Base-by-base conservation (phyloP, 2,797 vertebrate genomes). In the Gephyroberyx darwinii region DNA sequence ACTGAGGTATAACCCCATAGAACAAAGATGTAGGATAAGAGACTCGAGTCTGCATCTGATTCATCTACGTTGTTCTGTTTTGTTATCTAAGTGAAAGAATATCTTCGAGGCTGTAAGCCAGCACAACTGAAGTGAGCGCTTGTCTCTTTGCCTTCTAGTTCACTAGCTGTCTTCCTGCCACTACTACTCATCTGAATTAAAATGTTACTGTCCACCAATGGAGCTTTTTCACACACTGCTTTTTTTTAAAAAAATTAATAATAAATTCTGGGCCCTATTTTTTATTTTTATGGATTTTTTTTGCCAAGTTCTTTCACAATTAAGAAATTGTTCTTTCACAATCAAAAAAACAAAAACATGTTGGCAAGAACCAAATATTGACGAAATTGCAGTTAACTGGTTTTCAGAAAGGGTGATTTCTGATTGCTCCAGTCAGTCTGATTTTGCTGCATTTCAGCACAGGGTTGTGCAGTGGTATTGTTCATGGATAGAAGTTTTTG, bases 1-100 rank as follows among this genome's bases (percentile, higher is more conserved):
- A 74, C 69, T 86, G 84, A 88, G 80, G 81, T 84, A 74, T 87
- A 84, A 85, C 86, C 76, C 39, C 71, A 33, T 87, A 85, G 86
- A 91, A 86, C 82, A 84, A 86, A 88, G 74, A 85, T 84, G 72
- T 86, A 81, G 67, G 76, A 79, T 79, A 69, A 74, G 64, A 71
- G 55, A 41, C 65, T 71, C 58, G 41, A 77, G 64, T 86, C 69
- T 75, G 68, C 80, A 82, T 87, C 77, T 73, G 74, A 79, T 81
- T 89, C 56, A 72, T 78, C 69, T 62, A 41, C 68, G n/a, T 66
- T 66, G 35, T 64, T 75, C 43, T 43, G 41, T 69, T 80, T 67
- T 66, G 69, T 80, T 81, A 77, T 87, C 85, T 80, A 74, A 77
- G 62, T 75, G 63, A 69, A 76, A 75, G 51, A 78, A 71, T 58